Conservation (phyloP, 2,888 invertebrate species). For the Troides oblongomaculatus region DNA sequence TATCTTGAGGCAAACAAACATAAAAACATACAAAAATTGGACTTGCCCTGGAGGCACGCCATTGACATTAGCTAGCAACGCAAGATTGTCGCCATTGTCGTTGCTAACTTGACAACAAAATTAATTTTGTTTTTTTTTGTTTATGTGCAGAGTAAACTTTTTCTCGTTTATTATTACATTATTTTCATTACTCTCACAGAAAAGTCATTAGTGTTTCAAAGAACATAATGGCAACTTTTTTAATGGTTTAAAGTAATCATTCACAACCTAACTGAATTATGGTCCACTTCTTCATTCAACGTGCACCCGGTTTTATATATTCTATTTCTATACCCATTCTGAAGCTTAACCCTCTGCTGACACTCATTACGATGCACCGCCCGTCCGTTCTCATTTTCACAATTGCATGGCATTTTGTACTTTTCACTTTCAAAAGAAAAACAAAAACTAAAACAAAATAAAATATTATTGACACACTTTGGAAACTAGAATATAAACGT, state of each 20-base stretch:
- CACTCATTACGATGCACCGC: slow-evolving; percentile 45
- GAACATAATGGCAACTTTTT: background rate
- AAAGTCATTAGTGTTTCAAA: background rate
- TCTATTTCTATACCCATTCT: slow-evolving; percentile 45
- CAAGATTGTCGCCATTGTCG: too few relatives aligned
- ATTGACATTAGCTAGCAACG: too few relatives aligned
- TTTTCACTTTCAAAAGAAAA: slow-evolving; percentile 10
- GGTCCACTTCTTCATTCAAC: slow-evolving; percentile 38
- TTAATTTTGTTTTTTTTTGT: background rate
- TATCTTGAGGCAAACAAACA: too few relatives aligned
- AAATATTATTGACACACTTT: background rate
- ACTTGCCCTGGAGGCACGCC: too few relatives aligned
- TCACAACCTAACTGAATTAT: slow-evolving; percentile 55
- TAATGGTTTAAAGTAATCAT: background rate
- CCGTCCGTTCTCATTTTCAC: slow-evolving; percentile 42
- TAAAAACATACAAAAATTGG: too few relatives aligned
- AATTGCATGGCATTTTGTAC: slow-evolving; percentile 53
- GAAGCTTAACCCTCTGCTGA: slow-evolving; percentile 38
- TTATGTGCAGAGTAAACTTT: background rate
- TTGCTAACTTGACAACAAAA: too few relatives aligned
- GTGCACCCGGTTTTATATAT: slow-evolving; percentile 46
- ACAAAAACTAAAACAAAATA: slow-evolving; percentile 26
- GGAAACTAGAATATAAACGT: background rate
- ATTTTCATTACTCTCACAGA: background rate
- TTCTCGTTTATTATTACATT: background rate